phyloP scores from a whole-genome alignment of 2,888 invertebrate genomes.

The Leptura quadrifasciata region DNA sequence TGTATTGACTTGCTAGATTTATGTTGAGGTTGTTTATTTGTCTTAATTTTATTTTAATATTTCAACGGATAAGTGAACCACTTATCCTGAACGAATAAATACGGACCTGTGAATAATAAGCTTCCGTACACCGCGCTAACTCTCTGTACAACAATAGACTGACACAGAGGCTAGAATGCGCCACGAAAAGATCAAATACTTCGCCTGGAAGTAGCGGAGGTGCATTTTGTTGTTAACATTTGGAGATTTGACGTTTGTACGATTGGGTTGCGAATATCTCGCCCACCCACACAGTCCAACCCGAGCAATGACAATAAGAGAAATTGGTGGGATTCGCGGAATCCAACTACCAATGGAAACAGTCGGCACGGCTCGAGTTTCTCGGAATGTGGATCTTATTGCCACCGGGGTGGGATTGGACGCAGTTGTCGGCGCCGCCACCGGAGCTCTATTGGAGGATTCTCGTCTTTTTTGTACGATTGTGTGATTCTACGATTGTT shows the following conservation, averaged over 20 bases:
- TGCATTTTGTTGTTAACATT: slow-evolving; percentile 13
- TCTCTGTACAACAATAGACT: neutral
- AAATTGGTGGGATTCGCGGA: slow-evolving; percentile 73
- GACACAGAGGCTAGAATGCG: neutral
- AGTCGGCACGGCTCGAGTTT: slow-evolving; percentile 71
- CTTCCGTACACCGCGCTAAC: neutral
- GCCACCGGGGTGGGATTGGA: slow-evolving; percentile 70
- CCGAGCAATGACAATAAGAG: slow-evolving; percentile 73
- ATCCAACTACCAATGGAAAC: slow-evolving; percentile 70
- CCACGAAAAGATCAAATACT: neutral
- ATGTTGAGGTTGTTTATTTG: no score
- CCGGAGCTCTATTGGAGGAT: slow-evolving; percentile 68
- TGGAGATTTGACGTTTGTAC: slow-evolving; percentile 53
- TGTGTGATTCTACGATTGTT: slow-evolving; percentile 65
- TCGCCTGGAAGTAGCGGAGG: neutral
- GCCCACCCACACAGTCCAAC: slow-evolving; percentile 60
- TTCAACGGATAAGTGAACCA: no score
- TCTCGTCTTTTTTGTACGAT: slow-evolving; percentile 67
- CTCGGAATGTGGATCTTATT: slow-evolving; percentile 73
- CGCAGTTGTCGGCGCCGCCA: slow-evolving; percentile 67
- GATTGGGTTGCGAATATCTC: slow-evolving; percentile 46
- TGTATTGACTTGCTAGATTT: no score
- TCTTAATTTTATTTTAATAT: no score
- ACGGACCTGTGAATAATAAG: neutral
- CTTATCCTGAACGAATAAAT: neutral